Base-by-base conservation (phyloP, 2,797 vertebrate genomes). In the Sebastes matsubarae region DNA sequence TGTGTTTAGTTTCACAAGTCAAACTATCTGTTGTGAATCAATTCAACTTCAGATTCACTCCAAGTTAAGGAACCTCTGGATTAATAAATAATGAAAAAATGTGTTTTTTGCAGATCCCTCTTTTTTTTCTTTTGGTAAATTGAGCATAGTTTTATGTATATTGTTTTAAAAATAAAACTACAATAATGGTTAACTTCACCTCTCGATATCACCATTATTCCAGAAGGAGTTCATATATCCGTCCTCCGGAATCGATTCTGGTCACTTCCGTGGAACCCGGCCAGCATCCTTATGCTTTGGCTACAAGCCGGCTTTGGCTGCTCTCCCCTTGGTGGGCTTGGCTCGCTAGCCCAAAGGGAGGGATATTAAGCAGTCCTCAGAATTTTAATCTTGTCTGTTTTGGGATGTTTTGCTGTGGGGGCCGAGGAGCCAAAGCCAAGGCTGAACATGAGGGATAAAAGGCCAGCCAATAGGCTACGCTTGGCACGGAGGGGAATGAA, bases 371-470 rank as follows among this genome's bases (percentile, higher is more conserved):
- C 88, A 77, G 83, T 77, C 90, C 77, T 89, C 69, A 77, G 93
- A 94, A 93, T 94, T 88, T 86, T 91, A 93, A 94, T 93, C 87
- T 90, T 61, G 88, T 93, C 90, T 87, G 81, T 94, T 93, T 42
- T 86, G 80, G 87, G 89, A 90, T 85, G 87, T 90, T 91, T 90
- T 89, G 75, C 88, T 75, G 75, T 72, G 80, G 85, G 75, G 86
- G 84, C 84, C 5, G 71, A 77, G 75, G 83, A 87, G 86, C 73
- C 66, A 59, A 81, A 81, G 89, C 87, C 82, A 83, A 90, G 81
- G 85, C 87, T 81, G 83, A 90, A 91, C 86, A 89, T 83, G 84
- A 81, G 84, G 91, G 88, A 90, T 91, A 82, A 90, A 89, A 82
- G 83, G 80, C 83, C 83, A 83, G 83, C 92, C 90, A 90, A 87